Base-by-base conservation (phyloP, 2,888 invertebrate species). In the Tetheella fluctuosa region DNA sequence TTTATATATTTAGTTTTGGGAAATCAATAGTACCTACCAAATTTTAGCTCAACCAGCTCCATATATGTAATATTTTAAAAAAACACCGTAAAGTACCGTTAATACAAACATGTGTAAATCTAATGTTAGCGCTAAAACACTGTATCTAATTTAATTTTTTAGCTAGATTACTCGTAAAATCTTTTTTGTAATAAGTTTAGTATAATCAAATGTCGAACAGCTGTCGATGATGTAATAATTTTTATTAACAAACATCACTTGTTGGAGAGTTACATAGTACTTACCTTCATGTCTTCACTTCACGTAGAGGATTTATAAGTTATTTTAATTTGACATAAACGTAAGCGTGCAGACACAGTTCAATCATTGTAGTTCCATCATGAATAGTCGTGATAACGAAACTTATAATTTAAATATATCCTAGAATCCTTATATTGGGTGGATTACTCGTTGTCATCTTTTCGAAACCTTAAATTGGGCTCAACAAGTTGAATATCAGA, bases 91-190 rank as follows among this genome's bases (percentile, higher is more conserved):
- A 30, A 25, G 25, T 25, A 30, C 8, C 15, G 23, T 54, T 30
- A 54, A 54, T 54, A 54, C 2, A 54, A 30, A 13, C 25, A 17
- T 20, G 23, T 54, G 54, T 34, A 30, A 34, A 34, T 20, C 17
- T 17, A 54, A 13, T 30, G 2, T 34, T 20, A 48, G 34, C 3
- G 30, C 13, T 17, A 13, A 30, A 54, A 34, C 28, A 30, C 34
- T 54, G 54, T 30, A 30, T 30, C 54, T 34, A 54, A 54, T 54
- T 48, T 34, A 20, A 54, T 54, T 54, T 54, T 17, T 20, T 23
- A 34, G 54, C 20, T 54, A 34, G 20, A 54, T 54, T 20, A 54
- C 12, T 20, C 17, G 54, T 54, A 17, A 54, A 34, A 34, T 54
- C 5, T 34, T 23, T 54, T 54, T 34, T 34, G 34, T 54, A 34